Base-by-base conservation (phyloP, 2,888 invertebrate species). In the Cryptus viduatorius region DNA sequence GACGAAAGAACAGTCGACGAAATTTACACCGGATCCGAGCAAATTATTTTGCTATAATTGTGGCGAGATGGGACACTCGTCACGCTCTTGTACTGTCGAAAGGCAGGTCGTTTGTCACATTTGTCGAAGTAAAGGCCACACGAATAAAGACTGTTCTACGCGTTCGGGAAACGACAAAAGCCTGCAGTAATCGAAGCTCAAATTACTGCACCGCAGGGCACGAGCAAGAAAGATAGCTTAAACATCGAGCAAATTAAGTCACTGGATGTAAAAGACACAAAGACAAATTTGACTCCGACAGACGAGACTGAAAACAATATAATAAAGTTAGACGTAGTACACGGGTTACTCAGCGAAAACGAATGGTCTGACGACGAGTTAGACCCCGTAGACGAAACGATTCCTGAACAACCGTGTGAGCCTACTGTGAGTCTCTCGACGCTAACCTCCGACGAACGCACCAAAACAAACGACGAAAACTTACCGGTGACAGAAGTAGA, bases 41-140 rank as follows among this genome's bases (percentile, higher is more conserved):
- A 65, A 59, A 67, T 48, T 65, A 12, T 42, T 75, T 3, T 80
- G 80, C 29, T 80, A 67, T 14, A 53, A 69, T 50, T 83, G 82
- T n/a, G 78, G 73, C 0, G 37, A 79, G 4, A 12, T 4, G 14
- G 78, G 78, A 7, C 73, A 83, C 24, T n/a, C n/a, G 3, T 10
- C 69, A 3, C 79, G 79, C 14, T 68, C n/a, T 3, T 83, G 75
- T 46, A 59, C 16, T 5, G 48, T 37, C 10, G 37, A 24, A 24
- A 24, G 24, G 24, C 24, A 24, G 24, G 24, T 24, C 24, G 24
- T 24, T 24, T 24, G 24, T 24, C 24, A 24, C 24, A 24, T 24
- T 24, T 24, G 24, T 24, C 24, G 24, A 24, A 24, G 24, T 1
- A 24, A 24, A 24, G 24, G 24, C 24, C 24, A 24, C 24, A 24